Evolutionary conservation across 2,888 invertebrate genomes (phyloP).

Genomic region (Rhagonycha lutea): DNA sequence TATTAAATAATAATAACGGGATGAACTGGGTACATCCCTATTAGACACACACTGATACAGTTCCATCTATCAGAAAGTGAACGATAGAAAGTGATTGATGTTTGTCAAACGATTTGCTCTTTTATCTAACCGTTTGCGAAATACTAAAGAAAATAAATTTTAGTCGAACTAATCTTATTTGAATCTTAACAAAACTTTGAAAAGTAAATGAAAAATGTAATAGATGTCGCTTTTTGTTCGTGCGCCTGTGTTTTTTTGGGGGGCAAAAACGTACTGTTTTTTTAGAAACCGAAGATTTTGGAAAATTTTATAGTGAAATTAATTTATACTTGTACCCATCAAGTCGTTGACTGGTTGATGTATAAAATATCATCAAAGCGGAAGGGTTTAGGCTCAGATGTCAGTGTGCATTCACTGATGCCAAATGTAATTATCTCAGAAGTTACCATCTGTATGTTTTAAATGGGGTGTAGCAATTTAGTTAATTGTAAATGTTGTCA

Average conservation of each 20-base stretch:
- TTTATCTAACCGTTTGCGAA: neutral
- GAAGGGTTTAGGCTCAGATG: neutral
- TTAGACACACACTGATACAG: slow-evolving; percentile 6
- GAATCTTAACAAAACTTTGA: neutral
- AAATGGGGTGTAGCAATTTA: neutral
- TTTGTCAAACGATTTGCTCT: slow-evolving; percentile 1
- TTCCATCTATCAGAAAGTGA: slow-evolving; percentile 7
- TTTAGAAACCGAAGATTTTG: neutral
- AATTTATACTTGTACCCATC: neutral
- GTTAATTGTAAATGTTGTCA: neutral
- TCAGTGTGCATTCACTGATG: neutral
- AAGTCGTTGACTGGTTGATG: neutral
- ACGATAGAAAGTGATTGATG: slow-evolving; percentile 20
- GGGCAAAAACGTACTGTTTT: neutral
- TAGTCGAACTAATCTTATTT: neutral
- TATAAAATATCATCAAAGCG: neutral
- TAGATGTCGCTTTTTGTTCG: neutral
- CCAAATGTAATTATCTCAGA: neutral
- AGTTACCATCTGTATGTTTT: neutral
- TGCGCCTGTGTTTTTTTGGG: neutral
- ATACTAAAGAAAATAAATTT: neutral
- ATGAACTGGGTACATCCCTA: slow-evolving; percentile 2
- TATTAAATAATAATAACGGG: neutral
- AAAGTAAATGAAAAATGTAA: neutral
- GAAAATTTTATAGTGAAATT: neutral